Evolutionary conservation across 2,113 vertebrate species (phyloP), one percentile per base, ranked within the genome.

Genomic region (Aspidoscelis tigris): DNA sequence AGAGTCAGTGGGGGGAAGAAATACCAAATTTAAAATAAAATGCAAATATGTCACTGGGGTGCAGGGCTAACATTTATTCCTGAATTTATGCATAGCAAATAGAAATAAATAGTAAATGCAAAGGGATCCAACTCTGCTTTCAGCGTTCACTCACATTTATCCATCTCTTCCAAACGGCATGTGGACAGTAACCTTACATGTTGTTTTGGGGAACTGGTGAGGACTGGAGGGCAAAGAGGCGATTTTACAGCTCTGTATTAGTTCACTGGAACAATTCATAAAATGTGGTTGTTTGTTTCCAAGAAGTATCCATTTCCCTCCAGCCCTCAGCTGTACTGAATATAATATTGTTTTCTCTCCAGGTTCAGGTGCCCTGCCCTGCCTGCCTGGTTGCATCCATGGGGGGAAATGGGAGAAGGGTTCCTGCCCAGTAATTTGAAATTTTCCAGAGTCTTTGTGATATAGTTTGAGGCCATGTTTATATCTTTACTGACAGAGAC

Each of bases 41-140:
- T 95, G 93, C 91, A 95, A 95, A 95, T 96, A 85, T 92, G 92
- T 94, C 93, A 89, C 91, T 90, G 75, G 89, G 92, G 94, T 93
- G 81, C 68, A 9, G 87, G 88, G 74, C 90, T 93, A 96, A 95
- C 92, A 93, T 95, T 96, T 95, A 92, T 94, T 92, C 88, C 70
- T 44, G 94, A 96, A 96, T 96, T 92, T 94, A 94, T 96, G 93
- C 96, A 96, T 96, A 96, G 94, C 95, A 96, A 95, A 91, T 93
- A 92, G 72, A 93, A 95, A 96, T 96, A 96, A 96, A 95, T 88
- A 94, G 81, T 90, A 95, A 95, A 95, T 93, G 91, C 82, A 79
- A 93, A 94, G 90, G 91, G 89, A 94, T 95, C 92, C 96, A 95
- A 96, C 58, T 79, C 64, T 76, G 89, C 80, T 85, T 93, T 91